Evolutionary conservation across 1,140 invertebrate genomes (phyloP).

Genomic region (Oreohelix idahoensis): DNA sequence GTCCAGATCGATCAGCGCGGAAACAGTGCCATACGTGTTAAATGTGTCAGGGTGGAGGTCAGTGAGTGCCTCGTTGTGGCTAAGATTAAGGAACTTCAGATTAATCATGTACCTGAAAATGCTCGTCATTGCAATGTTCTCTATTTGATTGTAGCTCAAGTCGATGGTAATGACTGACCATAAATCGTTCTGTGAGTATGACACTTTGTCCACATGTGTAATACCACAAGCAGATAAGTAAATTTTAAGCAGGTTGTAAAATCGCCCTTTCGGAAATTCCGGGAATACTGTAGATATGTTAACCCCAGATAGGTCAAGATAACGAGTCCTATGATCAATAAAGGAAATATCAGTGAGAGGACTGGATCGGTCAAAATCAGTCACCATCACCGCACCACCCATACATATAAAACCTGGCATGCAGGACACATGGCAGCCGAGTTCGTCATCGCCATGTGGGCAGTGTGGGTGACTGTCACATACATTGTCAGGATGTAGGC

Average conservation of each 20-base stretch:
- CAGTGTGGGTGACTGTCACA: constrained; percentile 34
- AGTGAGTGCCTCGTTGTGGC: neutral
- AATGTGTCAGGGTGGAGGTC: constrained; percentile 6
- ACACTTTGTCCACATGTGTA: constrained; percentile 3
- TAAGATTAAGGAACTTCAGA: constrained; percentile 15
- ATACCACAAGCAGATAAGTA: constrained; percentile 1
- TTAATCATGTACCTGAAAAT: constrained; percentile 26
- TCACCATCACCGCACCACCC: neutral
- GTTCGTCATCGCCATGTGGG: constrained; percentile 25
- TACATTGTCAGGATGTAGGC: constrained; percentile 25
- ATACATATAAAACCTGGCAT: neutral
- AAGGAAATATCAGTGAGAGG: neutral
- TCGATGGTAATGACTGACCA: constrained; percentile 1
- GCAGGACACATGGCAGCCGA: constrained; percentile 12
- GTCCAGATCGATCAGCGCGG: constrained; percentile 4
- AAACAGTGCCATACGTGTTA: constrained; percentile 19
- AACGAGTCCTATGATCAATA: constrained; percentile 9
- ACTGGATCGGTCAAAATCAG: neutral
- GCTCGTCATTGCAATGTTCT: neutral
- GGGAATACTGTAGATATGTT: constrained; percentile 21
- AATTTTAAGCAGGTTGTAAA: constrained; percentile 13
- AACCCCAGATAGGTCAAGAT: constrained; percentile 19
- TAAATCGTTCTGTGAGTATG: constrained; percentile 17
- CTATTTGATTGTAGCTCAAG: constrained; percentile 11
- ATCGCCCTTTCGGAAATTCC: constrained; percentile 20